Evolutionary conservation across 2,888 invertebrate species (phyloP), one percentile per base, ranked within the genome.

Genomic region (Agrotis segetum): DNA sequence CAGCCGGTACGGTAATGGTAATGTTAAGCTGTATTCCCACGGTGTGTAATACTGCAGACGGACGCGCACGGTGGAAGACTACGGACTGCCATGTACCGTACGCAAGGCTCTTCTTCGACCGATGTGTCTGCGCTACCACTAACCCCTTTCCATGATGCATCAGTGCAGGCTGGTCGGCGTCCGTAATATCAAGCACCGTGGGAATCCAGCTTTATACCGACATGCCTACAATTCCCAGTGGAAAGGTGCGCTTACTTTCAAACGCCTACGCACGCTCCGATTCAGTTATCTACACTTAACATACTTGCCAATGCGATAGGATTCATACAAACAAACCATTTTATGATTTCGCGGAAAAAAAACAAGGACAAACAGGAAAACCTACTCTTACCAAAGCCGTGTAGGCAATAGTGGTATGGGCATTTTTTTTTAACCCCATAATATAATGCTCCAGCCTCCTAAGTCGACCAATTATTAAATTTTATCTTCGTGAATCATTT

Each of bases 281-380:
- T 49, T 75, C 53, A 62, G 34, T 40, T 74, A 79, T 53, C 46
- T 24, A 68, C 52, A 55, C 24, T 44, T 19, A 44, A 44, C 49
- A 72, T 52, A n/a, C 14, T 34, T 58, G 16, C 40, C 19, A 59
- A 76, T 67, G 19, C 29, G 53, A 74, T 77, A 77, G 13, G 58
- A 59, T 24, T 47, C 21, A 56, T 13, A 59, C n/a, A 75, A 50
- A 21, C 21, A 21, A 46, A 46, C 4, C 19, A 13, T 19, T 46
- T 50, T 46, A 55, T 49, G 49, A 55, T 50, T 78, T 46, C 49
- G 71, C 14, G 17, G 34, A 60, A 74, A 29, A 74, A 29, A 78
- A n/a, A 40, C 40, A 11, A 40, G 11, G 40, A 40, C 21, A n/a
- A 49, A n/a, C 53, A 55, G 53, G 78, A 50, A 71, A 77, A 34